Evolutionary conservation across 2,888 invertebrate genomes (phyloP).

Genomic region (Nemotelus nigrinus): DNA sequence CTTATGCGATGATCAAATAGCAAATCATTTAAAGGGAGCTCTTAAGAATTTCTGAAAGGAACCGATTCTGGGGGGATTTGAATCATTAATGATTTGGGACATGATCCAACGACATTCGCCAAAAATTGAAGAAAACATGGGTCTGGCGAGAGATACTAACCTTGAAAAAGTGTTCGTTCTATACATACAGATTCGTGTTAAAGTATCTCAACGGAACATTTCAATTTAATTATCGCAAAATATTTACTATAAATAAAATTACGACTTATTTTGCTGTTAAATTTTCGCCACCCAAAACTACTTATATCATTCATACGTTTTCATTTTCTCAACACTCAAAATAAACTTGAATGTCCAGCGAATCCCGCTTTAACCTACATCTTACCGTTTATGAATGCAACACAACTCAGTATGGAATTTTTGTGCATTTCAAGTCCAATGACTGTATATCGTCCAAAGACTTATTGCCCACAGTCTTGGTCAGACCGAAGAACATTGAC

Average conservation of each 20-base stretch:
- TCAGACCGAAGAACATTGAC: constrained; percentile 29
- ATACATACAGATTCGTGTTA: not conserved
- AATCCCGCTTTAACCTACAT: constrained; percentile 12
- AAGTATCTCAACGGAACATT: not conserved
- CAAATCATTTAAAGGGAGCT: constrained; percentile 24
- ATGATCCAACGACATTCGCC: not conserved
- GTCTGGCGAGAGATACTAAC: not conserved
- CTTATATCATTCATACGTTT: not conserved
- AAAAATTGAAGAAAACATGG: not conserved
- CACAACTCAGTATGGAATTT: constrained; percentile 3
- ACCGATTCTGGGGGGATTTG: constrained; percentile 3
- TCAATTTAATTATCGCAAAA: too few relatives aligned
- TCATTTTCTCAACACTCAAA: not conserved
- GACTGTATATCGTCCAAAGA: constrained; percentile 20
- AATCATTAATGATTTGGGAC: not conserved
- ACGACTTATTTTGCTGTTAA: not conserved
- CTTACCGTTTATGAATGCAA: not conserved
- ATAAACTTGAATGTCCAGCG: not conserved
- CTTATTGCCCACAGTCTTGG: constrained; percentile 21
- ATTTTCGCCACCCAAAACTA: not conserved
- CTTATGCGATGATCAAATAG: constrained; percentile 27
- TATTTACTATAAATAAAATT: too few relatives aligned
- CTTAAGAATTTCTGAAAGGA: constrained; percentile 35
- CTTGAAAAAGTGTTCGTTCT: not conserved
- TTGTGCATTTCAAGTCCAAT: constrained; percentile 23